Conservation (phyloP, 2,888 invertebrate species). For the Macaria liturata region DNA sequence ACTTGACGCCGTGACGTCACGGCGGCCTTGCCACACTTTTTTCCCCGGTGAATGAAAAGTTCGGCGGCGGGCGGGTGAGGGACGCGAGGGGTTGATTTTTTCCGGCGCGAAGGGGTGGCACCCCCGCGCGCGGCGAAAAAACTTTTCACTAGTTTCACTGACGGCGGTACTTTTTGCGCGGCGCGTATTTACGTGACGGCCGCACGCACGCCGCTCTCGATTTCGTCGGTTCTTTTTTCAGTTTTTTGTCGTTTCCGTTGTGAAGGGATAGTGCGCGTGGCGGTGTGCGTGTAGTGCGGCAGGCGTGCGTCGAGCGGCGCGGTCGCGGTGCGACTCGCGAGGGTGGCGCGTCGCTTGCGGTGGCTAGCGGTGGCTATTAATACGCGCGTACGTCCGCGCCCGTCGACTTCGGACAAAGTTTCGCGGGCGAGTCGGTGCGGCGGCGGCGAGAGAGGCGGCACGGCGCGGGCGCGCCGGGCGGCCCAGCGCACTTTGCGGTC, state of each 20-base stretch:
- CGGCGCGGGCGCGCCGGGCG: constrained; percentile 83
- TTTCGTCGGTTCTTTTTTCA: constrained; percentile 51
- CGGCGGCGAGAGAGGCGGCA: constrained; percentile 76
- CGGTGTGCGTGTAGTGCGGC: constrained; percentile 50
- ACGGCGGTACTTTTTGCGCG: constrained; percentile 80
- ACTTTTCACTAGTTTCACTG: constrained; percentile 82
- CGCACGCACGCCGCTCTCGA: constrained; percentile 69
- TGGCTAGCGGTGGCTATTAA: constrained; percentile 78
- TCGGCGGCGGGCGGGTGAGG: constrained; percentile 80
- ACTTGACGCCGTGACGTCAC: constrained; percentile 82
- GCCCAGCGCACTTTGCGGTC: constrained; percentile 86
- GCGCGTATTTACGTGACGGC: constrained; percentile 73
- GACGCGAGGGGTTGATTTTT: constrained; percentile 79
- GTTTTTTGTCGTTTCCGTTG: constrained; percentile 44
- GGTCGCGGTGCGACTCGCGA: constrained; percentile 59
- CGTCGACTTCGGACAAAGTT: constrained; percentile 82
- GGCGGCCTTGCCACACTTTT: constrained; percentile 84
- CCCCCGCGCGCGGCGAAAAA: constrained; percentile 76
- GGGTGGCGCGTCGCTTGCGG: constrained; percentile 62
- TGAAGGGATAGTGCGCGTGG: constrained; percentile 39
- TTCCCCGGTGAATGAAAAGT: constrained; percentile 86
- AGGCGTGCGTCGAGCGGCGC: constrained; percentile 62
- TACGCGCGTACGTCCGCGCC: constrained; percentile 80
- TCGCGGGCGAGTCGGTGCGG: constrained; percentile 75
- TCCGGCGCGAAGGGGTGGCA: constrained; percentile 74